These are phyloP conservation scores for Periophthalmus modestus DNA, from an alignment of 2,113 vertebrate genomes.

Conservation along the genomic window DNA sequence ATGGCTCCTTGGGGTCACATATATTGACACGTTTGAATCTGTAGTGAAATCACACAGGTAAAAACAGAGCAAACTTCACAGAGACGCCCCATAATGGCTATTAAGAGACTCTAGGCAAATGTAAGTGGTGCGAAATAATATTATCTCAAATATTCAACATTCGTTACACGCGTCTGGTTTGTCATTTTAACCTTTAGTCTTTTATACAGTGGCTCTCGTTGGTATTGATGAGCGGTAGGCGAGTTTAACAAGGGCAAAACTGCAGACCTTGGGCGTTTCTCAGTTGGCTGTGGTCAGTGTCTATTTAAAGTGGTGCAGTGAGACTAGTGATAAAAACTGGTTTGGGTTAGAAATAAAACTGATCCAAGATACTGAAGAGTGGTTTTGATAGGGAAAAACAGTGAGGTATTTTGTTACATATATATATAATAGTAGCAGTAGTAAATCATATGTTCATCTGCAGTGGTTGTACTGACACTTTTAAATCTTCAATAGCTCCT, in stretches of 20 bases:
- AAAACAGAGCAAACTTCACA: conserved; percentile 6
- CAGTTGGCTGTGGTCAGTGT: neutral
- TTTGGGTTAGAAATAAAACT: too few relatives aligned
- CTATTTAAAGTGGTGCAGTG: neutral
- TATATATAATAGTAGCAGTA: too few relatives aligned
- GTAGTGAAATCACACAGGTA: conserved; percentile 4
- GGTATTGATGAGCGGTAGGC: neutral
- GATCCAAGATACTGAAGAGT: too few relatives aligned
- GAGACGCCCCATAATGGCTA: neutral
- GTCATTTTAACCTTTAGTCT: neutral
- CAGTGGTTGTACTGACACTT: too few relatives aligned
- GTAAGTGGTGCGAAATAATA: neutral
- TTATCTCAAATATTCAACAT: conserved; percentile 1
- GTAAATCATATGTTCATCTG: too few relatives aligned
- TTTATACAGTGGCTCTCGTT: neutral
- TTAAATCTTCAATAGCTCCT: too few relatives aligned
- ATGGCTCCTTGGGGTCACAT: neutral
- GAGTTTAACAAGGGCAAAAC: neutral
- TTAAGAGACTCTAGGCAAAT: neutral
- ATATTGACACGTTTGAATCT: neutral
- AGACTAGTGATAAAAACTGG: neutral
- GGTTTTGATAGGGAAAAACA: too few relatives aligned
- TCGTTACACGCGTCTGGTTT: neutral
- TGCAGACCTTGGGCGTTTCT: neutral
- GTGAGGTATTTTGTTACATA: too few relatives aligned